phyloP scores from a whole-genome alignment of 2,888 invertebrate genomes.

The Cosmia trapezina region DNA sequence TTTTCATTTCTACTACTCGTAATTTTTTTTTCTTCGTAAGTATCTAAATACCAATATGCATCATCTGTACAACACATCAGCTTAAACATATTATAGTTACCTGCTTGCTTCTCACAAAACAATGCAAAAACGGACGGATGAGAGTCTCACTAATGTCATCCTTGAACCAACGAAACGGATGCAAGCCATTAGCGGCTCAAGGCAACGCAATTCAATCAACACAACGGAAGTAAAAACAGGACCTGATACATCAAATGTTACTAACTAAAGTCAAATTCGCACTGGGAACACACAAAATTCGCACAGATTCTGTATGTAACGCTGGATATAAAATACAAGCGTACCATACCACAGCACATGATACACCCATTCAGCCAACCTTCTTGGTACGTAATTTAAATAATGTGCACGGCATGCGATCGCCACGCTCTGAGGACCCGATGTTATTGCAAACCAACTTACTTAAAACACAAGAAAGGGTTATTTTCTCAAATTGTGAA shows the following conservation, averaged over 20 bases:
- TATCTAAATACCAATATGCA: not conserved
- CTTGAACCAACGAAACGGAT: slow-evolving; percentile 57
- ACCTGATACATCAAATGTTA: slow-evolving; percentile 21
- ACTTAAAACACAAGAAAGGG: slow-evolving; percentile 85
- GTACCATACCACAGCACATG: slow-evolving; percentile 36
- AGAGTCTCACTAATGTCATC: slow-evolving; percentile 57
- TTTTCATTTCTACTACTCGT: too few relatives aligned
- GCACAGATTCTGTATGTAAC: slow-evolving; percentile 12
- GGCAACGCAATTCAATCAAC: slow-evolving; percentile 51
- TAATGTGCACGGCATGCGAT: slow-evolving; percentile 70
- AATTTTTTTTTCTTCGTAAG: too few relatives aligned
- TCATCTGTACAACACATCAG: slow-evolving; percentile 8
- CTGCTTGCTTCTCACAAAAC: slow-evolving; percentile 56
- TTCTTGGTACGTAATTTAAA: slow-evolving; percentile 72
- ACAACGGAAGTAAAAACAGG: slow-evolving; percentile 44
- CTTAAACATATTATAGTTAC: slow-evolving; percentile 34
- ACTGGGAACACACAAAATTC: slow-evolving; percentile 8
- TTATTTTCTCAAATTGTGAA: slow-evolving; percentile 88
- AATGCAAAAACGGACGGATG: slow-evolving; percentile 56
- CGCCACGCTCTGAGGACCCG: slow-evolving; percentile 73
- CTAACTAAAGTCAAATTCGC: slow-evolving; percentile 1
- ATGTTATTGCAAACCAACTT: slow-evolving; percentile 75
- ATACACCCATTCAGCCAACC: slow-evolving; percentile 31
- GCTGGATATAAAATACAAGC: slow-evolving; percentile 20
- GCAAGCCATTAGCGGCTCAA: slow-evolving; percentile 48